Evolutionary conservation across 1,140 invertebrate species (phyloP), one percentile per base, ranked within the genome.

Genomic region (Oncopodura yosiiana): DNA sequence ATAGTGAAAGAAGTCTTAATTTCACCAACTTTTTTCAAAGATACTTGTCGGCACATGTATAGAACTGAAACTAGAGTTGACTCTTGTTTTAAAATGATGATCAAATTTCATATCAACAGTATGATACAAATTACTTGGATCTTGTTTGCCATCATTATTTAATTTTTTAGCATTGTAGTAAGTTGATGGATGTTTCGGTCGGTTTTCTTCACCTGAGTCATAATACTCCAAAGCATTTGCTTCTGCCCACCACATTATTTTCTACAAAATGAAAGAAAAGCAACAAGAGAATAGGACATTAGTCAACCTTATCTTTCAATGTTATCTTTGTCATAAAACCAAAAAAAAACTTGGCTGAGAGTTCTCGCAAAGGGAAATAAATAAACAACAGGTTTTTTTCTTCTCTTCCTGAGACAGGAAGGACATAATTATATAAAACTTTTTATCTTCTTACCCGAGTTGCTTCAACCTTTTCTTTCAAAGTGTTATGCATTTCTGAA

Each of bases 21-120:
- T 14, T 14, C n/a, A 24, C 23, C 41, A 29, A 92, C 84, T 78
- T 77, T 84, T 78, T 69, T 94, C 89, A 71, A 81, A 95, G 18
- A 96, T 85, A 74, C 93, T 94, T 2, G 89, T 90, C 1, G 94
- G 92, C 11, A 96, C 84, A 69, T 97, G 92, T 26, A 96, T 84
- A 34, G 90, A 84, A 66, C 89, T 93, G 52, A 79, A 75, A 49
- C 74, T 81, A 5, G 82, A 84, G 69, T 93, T 93, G 5, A 94
- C 84, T 1, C 78, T 76, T 36, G 89, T 81, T 67, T 86, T 82
- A 70, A 94, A 95, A 70, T 92, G 83, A 1, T 81, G 78, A 68
- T 89, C 81, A 32, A 75, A 72, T 56, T 78, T 78, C 3, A 90
- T 65, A 1, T 70, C 65, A 63, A 89, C 77, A 18, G 57, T 32